phyloP scores from a whole-genome alignment of 2,888 invertebrate species.

The Idaea biselata region DNA sequence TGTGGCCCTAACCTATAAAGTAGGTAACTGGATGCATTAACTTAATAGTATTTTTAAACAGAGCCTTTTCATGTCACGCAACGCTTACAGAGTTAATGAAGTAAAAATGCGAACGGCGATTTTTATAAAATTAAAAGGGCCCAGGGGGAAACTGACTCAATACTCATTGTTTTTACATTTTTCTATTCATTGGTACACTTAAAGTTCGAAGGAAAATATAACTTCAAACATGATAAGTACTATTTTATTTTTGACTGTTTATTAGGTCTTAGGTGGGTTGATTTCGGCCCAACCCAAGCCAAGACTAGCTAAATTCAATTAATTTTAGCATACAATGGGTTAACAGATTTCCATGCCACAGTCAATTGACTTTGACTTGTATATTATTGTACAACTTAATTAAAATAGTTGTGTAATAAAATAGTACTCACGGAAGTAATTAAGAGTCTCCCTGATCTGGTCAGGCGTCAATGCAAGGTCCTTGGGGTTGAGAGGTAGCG shows the following conservation, averaged over 20 bases:
- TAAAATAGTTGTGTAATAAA: conserved; percentile 5
- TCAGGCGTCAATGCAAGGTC: conserved; percentile 93
- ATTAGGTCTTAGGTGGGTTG: background rate
- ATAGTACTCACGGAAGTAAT: conserved; percentile 95
- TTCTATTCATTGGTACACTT: background rate
- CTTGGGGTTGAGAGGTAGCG: conserved; percentile 86
- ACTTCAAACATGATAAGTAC: background rate
- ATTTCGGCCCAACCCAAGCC: background rate
- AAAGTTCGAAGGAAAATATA: background rate
- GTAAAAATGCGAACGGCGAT: background rate
- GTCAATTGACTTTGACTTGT: background rate
- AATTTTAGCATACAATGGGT: background rate
- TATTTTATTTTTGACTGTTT: too few species aligned
- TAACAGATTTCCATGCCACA: background rate
- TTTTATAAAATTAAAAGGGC: background rate
- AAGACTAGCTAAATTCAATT: background rate
- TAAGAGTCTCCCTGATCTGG: conserved; percentile 96
- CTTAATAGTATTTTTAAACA: background rate
- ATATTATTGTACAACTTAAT: background rate
- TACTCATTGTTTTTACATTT: background rate
- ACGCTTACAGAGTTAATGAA: background rate
- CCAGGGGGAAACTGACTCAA: background rate
- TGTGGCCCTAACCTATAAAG: background rate
- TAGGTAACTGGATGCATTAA: background rate
- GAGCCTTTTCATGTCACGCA: background rate